phyloP scores from a whole-genome alignment of 2,113 vertebrate genomes.

The Baryphthengus martii region DNA sequence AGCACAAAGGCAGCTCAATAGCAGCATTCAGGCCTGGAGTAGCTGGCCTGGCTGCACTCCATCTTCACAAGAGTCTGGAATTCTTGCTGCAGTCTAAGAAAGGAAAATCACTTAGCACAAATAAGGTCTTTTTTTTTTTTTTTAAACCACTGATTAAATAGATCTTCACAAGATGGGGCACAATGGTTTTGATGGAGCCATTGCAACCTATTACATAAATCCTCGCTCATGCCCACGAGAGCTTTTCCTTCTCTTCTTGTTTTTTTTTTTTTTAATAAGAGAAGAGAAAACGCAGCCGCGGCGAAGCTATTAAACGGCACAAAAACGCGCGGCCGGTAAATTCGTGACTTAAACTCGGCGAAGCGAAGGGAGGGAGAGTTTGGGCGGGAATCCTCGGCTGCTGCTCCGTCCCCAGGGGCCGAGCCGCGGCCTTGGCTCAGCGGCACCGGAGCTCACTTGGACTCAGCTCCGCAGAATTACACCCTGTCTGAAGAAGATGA shows the following conservation, averaged over 20 bases:
- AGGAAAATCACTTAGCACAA: constrained; percentile 25
- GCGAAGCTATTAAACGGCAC: not conserved
- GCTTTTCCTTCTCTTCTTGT: not conserved
- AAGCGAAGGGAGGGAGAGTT: not conserved
- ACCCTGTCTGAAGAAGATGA: not conserved
- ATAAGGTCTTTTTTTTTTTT: not conserved
- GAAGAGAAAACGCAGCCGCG: not conserved
- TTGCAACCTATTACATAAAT: not conserved
- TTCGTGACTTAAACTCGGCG: not conserved
- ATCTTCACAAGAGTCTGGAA: not conserved
- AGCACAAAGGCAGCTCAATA: not conserved
- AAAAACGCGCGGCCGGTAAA: not conserved
- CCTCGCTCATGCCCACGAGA: constrained; percentile 23
- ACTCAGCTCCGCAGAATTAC: not conserved
- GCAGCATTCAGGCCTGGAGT: not conserved
- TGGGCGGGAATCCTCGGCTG: not conserved
- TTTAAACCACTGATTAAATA: constrained; percentile 42
- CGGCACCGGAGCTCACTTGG: not conserved
- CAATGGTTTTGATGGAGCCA: constrained; percentile 27
- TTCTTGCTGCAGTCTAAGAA: not conserved
- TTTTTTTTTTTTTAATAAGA: not conserved
- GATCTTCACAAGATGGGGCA: constrained; percentile 7
- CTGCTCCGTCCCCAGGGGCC: not conserved
- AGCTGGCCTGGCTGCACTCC: not conserved
- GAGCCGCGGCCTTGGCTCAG: not conserved